These are phyloP conservation scores for Halocaridina rubra DNA, from an alignment of 2,888 invertebrate species.

Conservation along the genomic window DNA sequence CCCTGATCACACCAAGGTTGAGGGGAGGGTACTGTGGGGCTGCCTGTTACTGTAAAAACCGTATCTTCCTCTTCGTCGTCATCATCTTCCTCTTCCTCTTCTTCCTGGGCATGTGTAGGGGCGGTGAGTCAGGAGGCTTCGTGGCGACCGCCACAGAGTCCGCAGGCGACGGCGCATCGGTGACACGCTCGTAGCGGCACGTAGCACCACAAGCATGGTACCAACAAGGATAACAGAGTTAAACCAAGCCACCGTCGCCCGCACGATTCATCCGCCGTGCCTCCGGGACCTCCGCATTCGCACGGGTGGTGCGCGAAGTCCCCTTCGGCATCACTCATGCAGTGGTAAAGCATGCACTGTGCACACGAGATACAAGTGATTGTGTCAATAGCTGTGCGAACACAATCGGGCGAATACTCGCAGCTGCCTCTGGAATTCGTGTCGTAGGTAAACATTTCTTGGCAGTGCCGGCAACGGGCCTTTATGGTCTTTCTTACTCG, in stretches of 20 bases:
- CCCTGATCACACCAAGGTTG: conserved; percentile 50
- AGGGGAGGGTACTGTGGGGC: conserved; percentile 48
- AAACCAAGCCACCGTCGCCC: conserved; percentile 88
- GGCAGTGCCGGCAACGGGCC: conserved; percentile 70
- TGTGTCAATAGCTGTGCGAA: conserved; percentile 82
- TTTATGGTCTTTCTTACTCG: conserved; percentile 41
- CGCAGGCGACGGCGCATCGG: conserved; percentile 83
- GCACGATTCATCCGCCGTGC: conserved; percentile 77
- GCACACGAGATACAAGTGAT: conserved; percentile 89
- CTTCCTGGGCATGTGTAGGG: conserved; percentile 40
- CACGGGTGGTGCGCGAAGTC: conserved; percentile 88
- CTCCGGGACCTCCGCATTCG: conserved; percentile 73
- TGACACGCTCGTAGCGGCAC: conserved; percentile 87
- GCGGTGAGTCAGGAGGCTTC: conserved; percentile 65
- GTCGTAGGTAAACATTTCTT: conserved; percentile 78
- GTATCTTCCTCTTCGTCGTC: conserved; percentile 50
- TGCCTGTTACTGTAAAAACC: conserved; percentile 51
- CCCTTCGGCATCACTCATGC: conserved; percentile 90
- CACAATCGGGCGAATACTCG: conserved; percentile 82
- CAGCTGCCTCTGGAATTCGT: conserved; percentile 85
- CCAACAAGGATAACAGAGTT: conserved; percentile 84
- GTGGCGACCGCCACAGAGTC: conserved; percentile 86
- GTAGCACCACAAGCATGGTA: conserved; percentile 96
- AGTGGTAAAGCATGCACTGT: conserved; percentile 91
- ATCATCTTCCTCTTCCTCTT: conserved; percentile 44